A percentile compares a stretch with the other conserved stretches of the same genome.
These are phyloP conservation scores for Oopsacas minuta DNA, from an alignment of 37 sponge, comb jelly and placozoan genomes.

Conservation along the genomic window DNA sequence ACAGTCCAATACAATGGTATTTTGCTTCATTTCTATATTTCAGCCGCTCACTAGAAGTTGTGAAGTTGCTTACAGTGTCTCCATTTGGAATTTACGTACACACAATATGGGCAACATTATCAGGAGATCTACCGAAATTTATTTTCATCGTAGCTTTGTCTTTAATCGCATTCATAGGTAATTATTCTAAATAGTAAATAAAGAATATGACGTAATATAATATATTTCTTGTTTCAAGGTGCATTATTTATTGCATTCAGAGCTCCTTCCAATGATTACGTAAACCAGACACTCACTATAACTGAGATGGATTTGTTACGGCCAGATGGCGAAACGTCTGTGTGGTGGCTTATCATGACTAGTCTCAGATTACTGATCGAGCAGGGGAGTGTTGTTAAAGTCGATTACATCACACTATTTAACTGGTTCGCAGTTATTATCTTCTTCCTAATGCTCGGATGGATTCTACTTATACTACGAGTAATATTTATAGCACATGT, in stretches of 20 bases:
- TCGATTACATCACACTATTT: neutral
- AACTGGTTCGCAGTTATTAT: neutral
- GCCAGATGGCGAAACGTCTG: neutral
- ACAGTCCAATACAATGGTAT: slow-evolving; percentile 5
- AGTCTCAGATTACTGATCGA: neutral
- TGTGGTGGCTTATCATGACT: neutral
- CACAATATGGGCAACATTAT: neutral
- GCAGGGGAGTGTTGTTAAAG: slow-evolving; percentile 8
- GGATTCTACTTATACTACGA: neutral
- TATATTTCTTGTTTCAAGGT: neutral
- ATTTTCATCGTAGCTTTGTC: neutral
- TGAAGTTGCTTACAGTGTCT: neutral
- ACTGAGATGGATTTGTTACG: neutral
- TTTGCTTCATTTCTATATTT: neutral
- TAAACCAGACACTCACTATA: neutral
- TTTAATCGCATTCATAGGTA: neutral
- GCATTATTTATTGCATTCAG: neutral
- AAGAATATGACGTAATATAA: neutral
- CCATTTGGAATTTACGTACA: slow-evolving; percentile 6
- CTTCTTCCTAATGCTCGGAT: neutral
- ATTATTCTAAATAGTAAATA: neutral
- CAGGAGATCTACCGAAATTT: slow-evolving; percentile 7
- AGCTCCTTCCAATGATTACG: neutral
- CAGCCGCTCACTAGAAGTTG: neutral
- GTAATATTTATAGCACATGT: neutral